Conservation (phyloP, 2,888 invertebrate species). For the Bembecia ichneumoniformis region DNA sequence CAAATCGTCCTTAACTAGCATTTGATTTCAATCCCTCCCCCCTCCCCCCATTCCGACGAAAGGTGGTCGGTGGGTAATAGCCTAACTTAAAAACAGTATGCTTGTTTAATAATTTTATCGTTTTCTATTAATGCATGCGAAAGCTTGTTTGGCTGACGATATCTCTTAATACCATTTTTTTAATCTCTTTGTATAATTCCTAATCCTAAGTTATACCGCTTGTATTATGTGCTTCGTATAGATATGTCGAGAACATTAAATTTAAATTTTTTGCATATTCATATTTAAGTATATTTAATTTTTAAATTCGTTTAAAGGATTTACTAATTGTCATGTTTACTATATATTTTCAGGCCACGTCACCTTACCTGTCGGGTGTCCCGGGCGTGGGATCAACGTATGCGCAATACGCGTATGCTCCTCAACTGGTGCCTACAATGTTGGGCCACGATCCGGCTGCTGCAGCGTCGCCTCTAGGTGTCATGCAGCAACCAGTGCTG, state of each 20-base stretch:
- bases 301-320: no score
- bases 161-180: neutral
- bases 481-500: slow-evolving; percentile 89
- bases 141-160: slow-evolving; percentile 45
- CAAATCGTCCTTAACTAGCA: slow-evolving; percentile 2
- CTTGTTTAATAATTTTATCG: slow-evolving; percentile 47
- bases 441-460: slow-evolving; percentile 89
- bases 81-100: slow-evolving; percentile 51
- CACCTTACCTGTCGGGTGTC: slow-evolving; percentile 92
- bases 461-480: slow-evolving; percentile 86
- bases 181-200: neutral
- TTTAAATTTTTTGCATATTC: no score
- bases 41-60: slow-evolving; percentile 19
- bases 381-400: slow-evolving; percentile 91
- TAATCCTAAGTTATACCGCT: no score
- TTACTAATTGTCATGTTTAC: slow-evolving; percentile 11
- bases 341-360: slow-evolving; percentile 79
- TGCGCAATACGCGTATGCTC: slow-evolving; percentile 88
- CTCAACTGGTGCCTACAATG: slow-evolving; percentile 91
- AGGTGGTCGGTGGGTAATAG: slow-evolving; percentile 57
- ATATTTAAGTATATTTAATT: neutral
- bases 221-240: no score
- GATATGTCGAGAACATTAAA: no score
- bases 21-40: slow-evolving; percentile 5
- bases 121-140: slow-evolving; percentile 45